phyloP scores from a whole-genome alignment of 2,888 invertebrate species.

The Dioctria rufipes region DNA sequence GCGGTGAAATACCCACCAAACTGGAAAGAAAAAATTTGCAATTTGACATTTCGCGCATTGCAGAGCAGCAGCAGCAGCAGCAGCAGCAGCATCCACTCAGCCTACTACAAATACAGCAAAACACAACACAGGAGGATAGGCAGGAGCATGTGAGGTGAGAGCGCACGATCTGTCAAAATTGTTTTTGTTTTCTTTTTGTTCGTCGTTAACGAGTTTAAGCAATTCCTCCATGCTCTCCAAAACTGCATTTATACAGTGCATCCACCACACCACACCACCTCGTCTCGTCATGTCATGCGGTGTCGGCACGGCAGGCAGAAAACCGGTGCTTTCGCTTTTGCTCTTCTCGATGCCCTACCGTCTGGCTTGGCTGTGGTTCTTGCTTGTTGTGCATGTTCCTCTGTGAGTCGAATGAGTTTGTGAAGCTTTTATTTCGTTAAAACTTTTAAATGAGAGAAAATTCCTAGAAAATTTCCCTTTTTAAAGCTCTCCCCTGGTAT shows the following conservation, averaged over 20 bases:
- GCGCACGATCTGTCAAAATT: conserved; percentile 31
- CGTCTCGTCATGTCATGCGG: no score
- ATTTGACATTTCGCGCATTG: conserved; percentile 50
- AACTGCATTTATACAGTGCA: no score
- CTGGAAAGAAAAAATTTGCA: conserved; percentile 10
- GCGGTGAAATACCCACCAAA: no score
- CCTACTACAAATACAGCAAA: no score
- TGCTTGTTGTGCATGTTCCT: not conserved
- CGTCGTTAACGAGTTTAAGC: not conserved
- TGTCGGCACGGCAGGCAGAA: not conserved
- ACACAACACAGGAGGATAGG: no score
- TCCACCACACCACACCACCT: not conserved
- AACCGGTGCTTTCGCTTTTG: not conserved
- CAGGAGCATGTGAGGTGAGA: not conserved
- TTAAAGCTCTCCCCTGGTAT: not conserved
- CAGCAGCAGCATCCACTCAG: no score
- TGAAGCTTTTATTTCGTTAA: not conserved
- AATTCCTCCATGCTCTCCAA: not conserved
- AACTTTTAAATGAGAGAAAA: not conserved
- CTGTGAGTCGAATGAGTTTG: no score
- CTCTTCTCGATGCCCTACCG: not conserved
- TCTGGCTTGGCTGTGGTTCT: not conserved
- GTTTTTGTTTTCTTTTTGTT: no score
- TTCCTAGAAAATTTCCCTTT: not conserved
- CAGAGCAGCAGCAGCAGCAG: no score